A percentile compares a stretch with the other conserved stretches of the same genome.
Conservation (phyloP, 2,113 vertebrate species). For the Alosa alosa region DNA sequence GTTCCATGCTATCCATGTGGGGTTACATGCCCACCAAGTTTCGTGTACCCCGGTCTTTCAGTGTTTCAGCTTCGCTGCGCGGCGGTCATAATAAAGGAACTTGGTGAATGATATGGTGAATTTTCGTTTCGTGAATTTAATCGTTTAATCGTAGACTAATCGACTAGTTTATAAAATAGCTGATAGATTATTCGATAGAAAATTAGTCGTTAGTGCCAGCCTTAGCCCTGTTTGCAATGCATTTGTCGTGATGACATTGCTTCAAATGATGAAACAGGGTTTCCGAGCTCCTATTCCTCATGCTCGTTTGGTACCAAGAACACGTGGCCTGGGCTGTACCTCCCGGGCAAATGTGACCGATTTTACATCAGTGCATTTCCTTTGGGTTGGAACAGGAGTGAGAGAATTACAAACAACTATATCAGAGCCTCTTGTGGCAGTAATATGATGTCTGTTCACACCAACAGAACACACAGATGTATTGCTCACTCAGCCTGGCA, state of each 20-base stretch:
- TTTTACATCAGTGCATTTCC: conserved; percentile 6
- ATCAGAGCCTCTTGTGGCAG: neutral
- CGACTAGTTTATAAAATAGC: too few relatives aligned
- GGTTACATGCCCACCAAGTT: too few relatives aligned
- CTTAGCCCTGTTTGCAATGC: neutral
- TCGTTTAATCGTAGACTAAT: too few relatives aligned
- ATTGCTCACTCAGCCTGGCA: neutral
- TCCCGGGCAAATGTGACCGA: neutral
- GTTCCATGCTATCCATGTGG: too few relatives aligned
- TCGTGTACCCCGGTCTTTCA: too few relatives aligned
- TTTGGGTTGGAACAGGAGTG: conserved; percentile 1
- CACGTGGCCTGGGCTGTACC: neutral
- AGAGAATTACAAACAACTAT: conserved; percentile 4
- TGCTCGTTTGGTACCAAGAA: neutral
- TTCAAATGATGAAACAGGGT: neutral
- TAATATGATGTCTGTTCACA: neutral
- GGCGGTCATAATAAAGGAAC: too few relatives aligned
- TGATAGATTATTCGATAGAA: too few relatives aligned
- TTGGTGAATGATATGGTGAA: too few relatives aligned
- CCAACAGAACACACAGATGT: neutral
- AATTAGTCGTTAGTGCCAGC: too few relatives aligned
- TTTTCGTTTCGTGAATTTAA: too few relatives aligned
- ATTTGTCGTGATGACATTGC: neutral
- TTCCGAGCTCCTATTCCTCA: neutral
- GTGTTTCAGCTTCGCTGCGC: too few relatives aligned